phyloP scores from a whole-genome alignment of 2,888 invertebrate species.

The Spodoptera picta region DNA sequence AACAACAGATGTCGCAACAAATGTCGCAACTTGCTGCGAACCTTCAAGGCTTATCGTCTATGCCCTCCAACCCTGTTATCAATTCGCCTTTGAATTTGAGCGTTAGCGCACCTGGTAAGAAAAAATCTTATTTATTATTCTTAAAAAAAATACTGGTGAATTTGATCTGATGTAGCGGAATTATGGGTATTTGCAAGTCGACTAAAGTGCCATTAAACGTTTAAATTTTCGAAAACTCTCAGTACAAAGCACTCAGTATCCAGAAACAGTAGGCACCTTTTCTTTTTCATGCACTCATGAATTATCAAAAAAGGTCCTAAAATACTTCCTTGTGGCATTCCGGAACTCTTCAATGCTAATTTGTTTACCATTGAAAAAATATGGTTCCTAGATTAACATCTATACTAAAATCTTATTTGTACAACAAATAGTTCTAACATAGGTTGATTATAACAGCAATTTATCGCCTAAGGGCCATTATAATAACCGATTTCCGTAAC shows the following conservation, averaged over 20 bases:
- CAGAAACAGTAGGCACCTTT: not conserved
- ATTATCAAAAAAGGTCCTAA: not conserved
- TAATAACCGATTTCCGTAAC: constrained; percentile 2
- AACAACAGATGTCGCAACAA: constrained; percentile 89
- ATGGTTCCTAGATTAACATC: not conserved
- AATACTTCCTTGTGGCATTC: constrained; percentile 5
- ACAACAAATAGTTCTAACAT: constrained; percentile 3
- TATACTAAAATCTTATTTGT: not conserved
- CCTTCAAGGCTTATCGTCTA: constrained; percentile 93
- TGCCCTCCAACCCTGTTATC: constrained; percentile 92
- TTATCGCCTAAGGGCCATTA: not conserved
- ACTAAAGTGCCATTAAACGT: no score
- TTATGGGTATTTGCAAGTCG: no score
- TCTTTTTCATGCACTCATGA: no score
- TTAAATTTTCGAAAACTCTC: no score
- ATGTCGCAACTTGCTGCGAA: constrained; percentile 89
- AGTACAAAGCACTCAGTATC: no score
- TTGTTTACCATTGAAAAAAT: not conserved
- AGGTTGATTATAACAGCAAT: not conserved
- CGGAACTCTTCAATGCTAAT: not conserved
- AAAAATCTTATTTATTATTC: not conserved
- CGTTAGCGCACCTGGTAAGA: constrained; percentile 89
- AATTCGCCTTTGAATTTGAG: constrained; percentile 95
- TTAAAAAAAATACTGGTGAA: no score
- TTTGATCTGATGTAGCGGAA: no score